Percentiles rank a stretch among this genome's conserved stretches.
Conservation (phyloP, 1,140 invertebrate genomes). For the Pseudomyrmex dendroicus region DNA sequence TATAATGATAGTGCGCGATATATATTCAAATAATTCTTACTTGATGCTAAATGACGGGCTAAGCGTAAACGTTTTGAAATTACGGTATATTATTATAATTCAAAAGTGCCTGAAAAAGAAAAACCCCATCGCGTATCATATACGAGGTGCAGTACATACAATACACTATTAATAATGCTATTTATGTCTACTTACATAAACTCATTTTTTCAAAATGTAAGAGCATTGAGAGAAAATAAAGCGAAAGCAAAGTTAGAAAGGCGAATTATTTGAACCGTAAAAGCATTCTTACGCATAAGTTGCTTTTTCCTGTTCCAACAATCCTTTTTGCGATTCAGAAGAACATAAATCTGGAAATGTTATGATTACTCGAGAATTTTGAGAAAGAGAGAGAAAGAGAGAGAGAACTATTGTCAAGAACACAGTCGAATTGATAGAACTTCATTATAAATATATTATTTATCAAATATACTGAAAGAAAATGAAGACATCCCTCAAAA, state of each 20-base stretch:
- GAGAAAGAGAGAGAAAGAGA: no score
- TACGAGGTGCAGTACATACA: slow-evolving; percentile 65
- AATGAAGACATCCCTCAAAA: background rate
- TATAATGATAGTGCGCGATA: slow-evolving; percentile 29
- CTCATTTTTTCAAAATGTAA: slow-evolving; percentile 71
- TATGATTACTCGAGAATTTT: background rate
- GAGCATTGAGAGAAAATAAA: slow-evolving; percentile 60
- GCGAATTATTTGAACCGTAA: slow-evolving; percentile 40
- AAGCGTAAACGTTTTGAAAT: slow-evolving; percentile 50
- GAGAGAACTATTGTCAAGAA: background rate
- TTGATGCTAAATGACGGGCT: slow-evolving; percentile 63
- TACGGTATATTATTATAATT: slow-evolving; percentile 49
- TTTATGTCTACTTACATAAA: slow-evolving; percentile 68
- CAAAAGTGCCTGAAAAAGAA: slow-evolving; percentile 69
- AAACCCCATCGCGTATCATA: slow-evolving; percentile 63
- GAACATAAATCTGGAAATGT: slow-evolving; percentile 32
- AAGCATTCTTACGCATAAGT: slow-evolving; percentile 18
- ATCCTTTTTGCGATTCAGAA: background rate
- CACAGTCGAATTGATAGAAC: background rate
- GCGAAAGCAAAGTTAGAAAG: slow-evolving; percentile 44
- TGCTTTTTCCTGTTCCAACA: slow-evolving; percentile 26
- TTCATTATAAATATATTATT: slow-evolving; percentile 12
- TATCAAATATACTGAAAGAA: background rate
- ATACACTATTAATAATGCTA: slow-evolving; percentile 66
- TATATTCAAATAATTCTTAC: slow-evolving; percentile 30